Conservation (phyloP, 2,888 invertebrate genomes). For the Chorisops tibialis region DNA sequence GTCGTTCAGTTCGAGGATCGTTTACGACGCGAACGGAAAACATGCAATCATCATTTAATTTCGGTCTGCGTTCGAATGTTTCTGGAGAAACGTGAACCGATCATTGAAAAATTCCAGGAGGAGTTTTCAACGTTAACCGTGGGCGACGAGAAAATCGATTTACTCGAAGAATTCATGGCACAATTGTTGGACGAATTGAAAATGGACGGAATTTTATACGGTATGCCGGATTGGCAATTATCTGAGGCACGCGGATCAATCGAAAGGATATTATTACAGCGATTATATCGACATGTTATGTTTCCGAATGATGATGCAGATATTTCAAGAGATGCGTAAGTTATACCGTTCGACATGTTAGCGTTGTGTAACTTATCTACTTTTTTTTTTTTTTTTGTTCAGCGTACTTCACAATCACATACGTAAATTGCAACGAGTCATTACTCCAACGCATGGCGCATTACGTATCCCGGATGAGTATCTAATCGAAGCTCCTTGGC, state of each 20-base stretch:
- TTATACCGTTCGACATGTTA: constrained; percentile 38
- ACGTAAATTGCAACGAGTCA: constrained; percentile 68
- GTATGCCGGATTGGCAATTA: constrained; percentile 61
- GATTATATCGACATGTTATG: constrained; percentile 87
- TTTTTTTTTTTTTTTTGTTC: constrained; percentile 33
- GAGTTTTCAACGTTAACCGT: constrained; percentile 77
- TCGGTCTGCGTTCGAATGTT: constrained; percentile 76
- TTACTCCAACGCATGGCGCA: constrained; percentile 78
- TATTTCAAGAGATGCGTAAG: constrained; percentile 82
- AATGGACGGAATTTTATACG: constrained; percentile 69
- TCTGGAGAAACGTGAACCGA: constrained; percentile 71
- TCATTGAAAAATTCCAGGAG: constrained; percentile 70
- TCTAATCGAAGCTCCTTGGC: constrained; percentile 92
- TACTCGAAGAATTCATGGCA: constrained; percentile 78
- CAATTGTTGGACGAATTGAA: constrained; percentile 67
- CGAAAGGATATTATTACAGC: constrained; percentile 86
- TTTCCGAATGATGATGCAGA: constrained; percentile 98
- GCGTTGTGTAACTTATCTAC: constrained; percentile 15
- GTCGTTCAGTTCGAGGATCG: constrained; percentile 62
- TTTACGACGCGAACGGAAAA: constrained; percentile 65
- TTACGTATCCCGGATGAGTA: constrained; percentile 77
- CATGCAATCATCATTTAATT: constrained; percentile 70
- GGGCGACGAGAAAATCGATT: constrained; percentile 88
- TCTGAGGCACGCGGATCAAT: constrained; percentile 77
- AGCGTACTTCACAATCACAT: constrained; percentile 88